Base-by-base conservation (phyloP, 2,888 invertebrate species). In the Drosophila koepferae region DNA sequence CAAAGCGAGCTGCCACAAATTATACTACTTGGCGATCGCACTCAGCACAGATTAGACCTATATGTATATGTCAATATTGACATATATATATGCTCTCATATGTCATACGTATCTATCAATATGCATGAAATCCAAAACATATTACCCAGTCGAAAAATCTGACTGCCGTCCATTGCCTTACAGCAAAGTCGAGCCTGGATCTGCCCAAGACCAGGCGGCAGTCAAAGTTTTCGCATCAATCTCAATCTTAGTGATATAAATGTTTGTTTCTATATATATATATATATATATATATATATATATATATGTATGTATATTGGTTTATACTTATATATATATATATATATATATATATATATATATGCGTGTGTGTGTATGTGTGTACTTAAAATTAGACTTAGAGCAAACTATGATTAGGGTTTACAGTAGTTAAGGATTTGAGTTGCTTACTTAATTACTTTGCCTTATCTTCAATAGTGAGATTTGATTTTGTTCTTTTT, bases 41-140 rank as follows among this genome's bases (percentile, higher is more conserved):
- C 59, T 16, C 1, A 10, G 58, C 63, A 54, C 20, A 31, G 12
- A 44, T 31, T 10, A 40, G n/a, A 40, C 28, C 43, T 31, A 23
- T 8, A 40, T 7, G 8, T 16, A 40, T 40, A 40, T 40, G 7
- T 40, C n/a, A n/a, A 38, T 44, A 54, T 65, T n/a, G n/a, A 46
- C 28, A 28, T 2, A 5, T 9, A 43, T 14, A 31, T 6, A 14
- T 41, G 6, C 16, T n/a, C 16, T n/a, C 49, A 14, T 48, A 6
- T 48, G 28, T 28, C 12, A 41, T 28, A 28, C n/a, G 14, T 5
- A 46, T 23, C 46, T 5, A 41, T 2, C 41, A 6, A 38, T 51
- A 46, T 56, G n/a, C 55, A 48, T 59, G 71, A 81, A 80, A 81
- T 81, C 81, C 81, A 81, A 81, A 81, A 81, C 81, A 80, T 80